These are phyloP conservation scores for Drosophila leontia DNA, from an alignment of 1,140 invertebrate genomes.

Conservation along the genomic window DNA sequence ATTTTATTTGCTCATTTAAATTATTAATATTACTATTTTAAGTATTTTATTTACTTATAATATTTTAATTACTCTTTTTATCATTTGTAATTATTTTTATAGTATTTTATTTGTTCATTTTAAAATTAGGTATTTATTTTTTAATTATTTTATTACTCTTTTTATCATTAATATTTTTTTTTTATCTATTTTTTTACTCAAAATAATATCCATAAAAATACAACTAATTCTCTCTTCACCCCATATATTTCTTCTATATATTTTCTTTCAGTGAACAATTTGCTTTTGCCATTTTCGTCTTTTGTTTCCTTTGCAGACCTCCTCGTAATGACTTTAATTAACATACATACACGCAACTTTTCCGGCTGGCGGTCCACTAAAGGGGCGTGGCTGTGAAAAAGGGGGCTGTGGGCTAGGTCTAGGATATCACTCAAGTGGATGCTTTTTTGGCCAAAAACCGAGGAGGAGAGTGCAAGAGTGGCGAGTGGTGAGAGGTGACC, in stretches of 20 bases:
- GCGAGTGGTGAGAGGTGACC: background rate
- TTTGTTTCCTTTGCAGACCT: slow-evolving; percentile 47
- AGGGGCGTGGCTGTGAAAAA: slow-evolving; percentile 14
- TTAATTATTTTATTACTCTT: background rate
- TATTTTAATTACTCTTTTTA: too few species aligned
- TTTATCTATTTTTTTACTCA: too few species aligned
- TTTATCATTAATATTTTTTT: background rate
- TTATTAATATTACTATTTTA: too few species aligned
- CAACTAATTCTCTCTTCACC: too few species aligned
- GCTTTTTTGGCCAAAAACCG: slow-evolving; percentile 43
- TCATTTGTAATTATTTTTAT: background rate
- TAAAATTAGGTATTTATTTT: too few species aligned
- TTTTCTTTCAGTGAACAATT: slow-evolving; percentile 8
- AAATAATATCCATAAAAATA: too few species aligned
- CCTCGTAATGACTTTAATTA: slow-evolving; percentile 78
- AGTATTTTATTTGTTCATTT: background rate
- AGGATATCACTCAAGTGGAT: slow-evolving; percentile 52
- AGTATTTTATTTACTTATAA: too few species aligned
- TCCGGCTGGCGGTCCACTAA: slow-evolving; percentile 5
- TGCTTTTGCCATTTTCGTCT: slow-evolving; percentile 11
- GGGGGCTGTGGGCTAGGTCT: slow-evolving; percentile 6
- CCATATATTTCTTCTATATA: background rate
- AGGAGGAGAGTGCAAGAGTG: background rate
- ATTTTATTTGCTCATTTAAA: too few species aligned
- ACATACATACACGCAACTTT: slow-evolving; percentile 59